Evolutionary conservation across 2,888 invertebrate genomes (phyloP).

Genomic region (Tromatobia lineatoria): DNA sequence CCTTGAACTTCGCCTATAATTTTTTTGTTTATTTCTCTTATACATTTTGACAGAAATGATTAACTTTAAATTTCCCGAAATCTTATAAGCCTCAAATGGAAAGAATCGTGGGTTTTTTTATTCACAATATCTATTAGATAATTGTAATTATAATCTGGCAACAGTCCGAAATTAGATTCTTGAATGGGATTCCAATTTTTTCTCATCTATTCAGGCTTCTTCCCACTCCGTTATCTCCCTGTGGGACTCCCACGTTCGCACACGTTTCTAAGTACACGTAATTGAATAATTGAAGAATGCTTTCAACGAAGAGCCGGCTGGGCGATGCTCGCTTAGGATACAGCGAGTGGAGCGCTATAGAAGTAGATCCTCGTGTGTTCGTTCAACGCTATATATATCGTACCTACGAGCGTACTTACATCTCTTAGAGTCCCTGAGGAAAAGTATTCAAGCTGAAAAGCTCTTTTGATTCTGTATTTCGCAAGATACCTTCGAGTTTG

Average conservation of each 20-base stretch:
- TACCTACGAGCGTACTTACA: slow-evolving; percentile 5
- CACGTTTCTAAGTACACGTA: slow-evolving; percentile 74
- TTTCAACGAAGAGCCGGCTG: slow-evolving; percentile 76
- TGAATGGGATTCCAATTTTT: slow-evolving; percentile 9
- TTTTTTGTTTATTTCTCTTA: too few species aligned
- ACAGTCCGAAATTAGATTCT: neutral
- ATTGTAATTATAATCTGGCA: neutral
- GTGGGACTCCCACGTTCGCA: slow-evolving; percentile 63
- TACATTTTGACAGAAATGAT: too few species aligned
- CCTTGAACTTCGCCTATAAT: too few species aligned
- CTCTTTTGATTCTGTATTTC: slow-evolving; percentile 12
- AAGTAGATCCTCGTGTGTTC: slow-evolving; percentile 48
- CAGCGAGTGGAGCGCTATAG: slow-evolving; percentile 30
- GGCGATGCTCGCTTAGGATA: slow-evolving; percentile 55
- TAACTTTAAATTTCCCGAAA: too few species aligned
- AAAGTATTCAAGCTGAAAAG: slow-evolving; percentile 29
- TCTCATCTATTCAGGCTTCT: slow-evolving; percentile 25
- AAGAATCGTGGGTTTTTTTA: neutral
- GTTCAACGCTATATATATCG: slow-evolving; percentile 66
- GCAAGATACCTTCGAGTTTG: neutral
- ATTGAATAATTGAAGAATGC: slow-evolving; percentile 82
- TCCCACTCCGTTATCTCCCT: slow-evolving; percentile 27
- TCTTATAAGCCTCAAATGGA: too few species aligned
- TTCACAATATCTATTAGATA: neutral
- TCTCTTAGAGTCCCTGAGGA: slow-evolving; percentile 16